phyloP scores from a whole-genome alignment of 2,113 vertebrate genomes.

The Alectura lathami region DNA sequence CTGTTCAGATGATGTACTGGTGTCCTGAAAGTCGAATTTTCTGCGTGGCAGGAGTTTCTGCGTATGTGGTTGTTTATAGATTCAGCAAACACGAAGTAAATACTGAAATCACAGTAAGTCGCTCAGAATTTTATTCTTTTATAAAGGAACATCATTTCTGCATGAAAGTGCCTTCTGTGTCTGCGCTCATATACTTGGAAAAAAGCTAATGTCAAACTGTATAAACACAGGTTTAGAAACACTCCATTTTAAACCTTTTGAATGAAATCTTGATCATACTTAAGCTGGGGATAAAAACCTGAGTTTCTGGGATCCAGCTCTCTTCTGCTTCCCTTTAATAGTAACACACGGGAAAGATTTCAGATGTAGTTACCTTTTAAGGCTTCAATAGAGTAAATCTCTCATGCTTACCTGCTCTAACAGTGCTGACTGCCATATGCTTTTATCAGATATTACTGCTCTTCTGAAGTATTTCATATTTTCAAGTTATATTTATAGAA shows the following conservation, averaged over 20 bases:
- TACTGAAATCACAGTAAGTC: slow-evolving; percentile 92
- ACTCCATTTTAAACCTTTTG: background rate
- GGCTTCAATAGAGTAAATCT: background rate
- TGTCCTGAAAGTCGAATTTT: slow-evolving; percentile 95
- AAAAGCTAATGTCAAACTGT: background rate
- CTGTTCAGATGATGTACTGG: slow-evolving; percentile 96
- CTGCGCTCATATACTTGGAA: background rate
- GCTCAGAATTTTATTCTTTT: slow-evolving; percentile 25
- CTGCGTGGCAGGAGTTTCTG: slow-evolving; percentile 94
- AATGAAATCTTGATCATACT: background rate
- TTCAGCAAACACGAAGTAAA: slow-evolving; percentile 96
- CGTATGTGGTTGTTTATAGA: slow-evolving; percentile 92
- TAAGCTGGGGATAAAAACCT: background rate
- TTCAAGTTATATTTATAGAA: background rate
- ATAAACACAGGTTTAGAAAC: background rate
- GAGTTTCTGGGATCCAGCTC: background rate
- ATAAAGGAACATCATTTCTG: background rate
- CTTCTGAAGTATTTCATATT: background rate
- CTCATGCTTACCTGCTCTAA: background rate
- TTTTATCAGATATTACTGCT: background rate
- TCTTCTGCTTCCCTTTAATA: background rate
- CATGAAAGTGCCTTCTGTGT: background rate
- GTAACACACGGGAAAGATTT: background rate
- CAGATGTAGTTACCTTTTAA: background rate
- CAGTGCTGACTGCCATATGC: background rate